Evolutionary conservation across 2,888 invertebrate genomes (phyloP).

Genomic region (Chymomyza fuscimana): DNA sequence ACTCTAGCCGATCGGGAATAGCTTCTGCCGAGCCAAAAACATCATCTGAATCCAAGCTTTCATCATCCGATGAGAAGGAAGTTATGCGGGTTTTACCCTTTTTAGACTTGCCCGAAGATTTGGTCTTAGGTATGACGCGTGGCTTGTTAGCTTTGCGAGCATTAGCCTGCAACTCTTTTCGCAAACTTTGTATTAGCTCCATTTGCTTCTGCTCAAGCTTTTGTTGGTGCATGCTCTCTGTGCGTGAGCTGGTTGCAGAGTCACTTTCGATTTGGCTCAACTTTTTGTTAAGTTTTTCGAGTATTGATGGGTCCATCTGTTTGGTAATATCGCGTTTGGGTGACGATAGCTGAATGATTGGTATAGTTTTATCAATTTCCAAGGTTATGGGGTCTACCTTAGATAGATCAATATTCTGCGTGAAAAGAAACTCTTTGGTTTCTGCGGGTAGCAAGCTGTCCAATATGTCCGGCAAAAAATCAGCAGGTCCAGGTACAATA

Average conservation of each 20-base stretch:
- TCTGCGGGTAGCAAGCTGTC: constrained; percentile 80
- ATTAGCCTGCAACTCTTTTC: constrained; percentile 83
- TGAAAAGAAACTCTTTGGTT: constrained; percentile 85
- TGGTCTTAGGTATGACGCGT: constrained; percentile 83
- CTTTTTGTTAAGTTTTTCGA: constrained; percentile 87
- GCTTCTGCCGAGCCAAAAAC: constrained; percentile 89
- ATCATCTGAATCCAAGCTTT: constrained; percentile 88
- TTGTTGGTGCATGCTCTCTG: constrained; percentile 84
- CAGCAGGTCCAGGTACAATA: constrained; percentile 59
- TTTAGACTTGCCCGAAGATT: constrained; percentile 83
- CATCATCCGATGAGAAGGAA: constrained; percentile 88
- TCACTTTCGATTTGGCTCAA: constrained; percentile 88
- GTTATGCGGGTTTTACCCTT: constrained; percentile 87
- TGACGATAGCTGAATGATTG: constrained; percentile 83
- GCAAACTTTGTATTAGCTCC: constrained; percentile 82
- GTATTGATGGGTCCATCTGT: constrained; percentile 84
- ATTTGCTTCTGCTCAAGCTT: constrained; percentile 82
- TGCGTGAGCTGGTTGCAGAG: constrained; percentile 87
- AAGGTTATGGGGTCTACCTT: constrained; percentile 87
- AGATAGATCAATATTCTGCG: constrained; percentile 87
- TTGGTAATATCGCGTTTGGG: constrained; percentile 87
- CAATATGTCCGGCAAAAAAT: constrained; percentile 82
- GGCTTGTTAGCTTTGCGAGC: constrained; percentile 83
- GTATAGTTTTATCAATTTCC: constrained; percentile 84
- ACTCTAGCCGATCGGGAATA: constrained; percentile 86